These are phyloP conservation scores for Chrysoperla carnea DNA, from an alignment of 1,140 invertebrate genomes.

Conservation along the genomic window DNA sequence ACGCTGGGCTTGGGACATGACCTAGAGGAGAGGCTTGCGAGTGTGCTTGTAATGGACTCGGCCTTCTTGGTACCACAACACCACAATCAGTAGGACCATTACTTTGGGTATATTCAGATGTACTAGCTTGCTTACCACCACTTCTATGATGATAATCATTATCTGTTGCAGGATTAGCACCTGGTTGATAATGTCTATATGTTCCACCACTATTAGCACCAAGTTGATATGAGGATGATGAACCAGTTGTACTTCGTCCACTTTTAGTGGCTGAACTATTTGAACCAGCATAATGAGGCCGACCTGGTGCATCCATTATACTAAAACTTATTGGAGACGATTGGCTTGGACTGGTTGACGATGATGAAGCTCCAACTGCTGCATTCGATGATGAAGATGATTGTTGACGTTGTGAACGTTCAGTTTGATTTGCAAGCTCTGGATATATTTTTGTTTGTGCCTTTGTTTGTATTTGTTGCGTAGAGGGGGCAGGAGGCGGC, in stretches of 20 bases:
- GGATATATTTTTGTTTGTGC: slow-evolving; percentile 50
- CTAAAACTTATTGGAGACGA: slow-evolving; percentile 59
- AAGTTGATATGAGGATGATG: slow-evolving; percentile 12
- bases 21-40: slow-evolving; percentile 43
- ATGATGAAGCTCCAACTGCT: slow-evolving; percentile 7
- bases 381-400: slow-evolving; percentile 10
- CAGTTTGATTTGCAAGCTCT: slow-evolving; percentile 28
- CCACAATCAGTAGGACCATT: slow-evolving; percentile 42
- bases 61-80: slow-evolving; percentile 40
- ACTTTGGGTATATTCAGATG: slow-evolving; percentile 37
- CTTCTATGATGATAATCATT: neutral
- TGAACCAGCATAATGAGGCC: slow-evolving; percentile 35
- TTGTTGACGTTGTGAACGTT: slow-evolving; percentile 32
- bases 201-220: slow-evolving; percentile 17
- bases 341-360: slow-evolving; percentile 37
- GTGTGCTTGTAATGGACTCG: slow-evolving; percentile 46
- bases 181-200: slow-evolving; percentile 39
- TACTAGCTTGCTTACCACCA: slow-evolving; percentile 26
- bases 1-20: slow-evolving; percentile 53
- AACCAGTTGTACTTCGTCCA: slow-evolving; percentile 8
- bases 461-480: slow-evolving; percentile 38
- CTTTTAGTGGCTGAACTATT: slow-evolving; percentile 18
- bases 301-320: slow-evolving; percentile 44
- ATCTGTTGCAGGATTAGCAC: slow-evolving; percentile 23
- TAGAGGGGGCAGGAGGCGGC: slow-evolving; percentile 27